These are phyloP conservation scores for Delphinapterus leucas DNA, from an alignment of 2,113 vertebrate genomes.

Conservation along the genomic window DNA sequence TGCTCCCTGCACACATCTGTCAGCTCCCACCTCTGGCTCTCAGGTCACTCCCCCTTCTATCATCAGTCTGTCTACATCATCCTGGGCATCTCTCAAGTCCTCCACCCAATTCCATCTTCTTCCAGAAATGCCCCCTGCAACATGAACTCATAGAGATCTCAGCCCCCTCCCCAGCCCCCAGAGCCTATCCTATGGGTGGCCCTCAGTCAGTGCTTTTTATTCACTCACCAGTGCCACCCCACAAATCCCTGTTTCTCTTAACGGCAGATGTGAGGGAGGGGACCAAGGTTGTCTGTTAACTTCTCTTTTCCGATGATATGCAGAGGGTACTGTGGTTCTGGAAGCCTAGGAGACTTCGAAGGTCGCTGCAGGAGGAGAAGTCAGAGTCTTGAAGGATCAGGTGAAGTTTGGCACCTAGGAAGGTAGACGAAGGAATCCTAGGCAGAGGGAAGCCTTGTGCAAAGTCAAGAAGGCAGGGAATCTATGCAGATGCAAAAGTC, in stretches of 20 bases:
- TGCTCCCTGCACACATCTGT: fast-evolving
- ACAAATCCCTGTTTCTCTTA: not conserved
- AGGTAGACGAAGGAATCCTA: not conserved
- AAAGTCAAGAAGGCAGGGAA: fast-evolving
- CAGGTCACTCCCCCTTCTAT: fast-evolving
- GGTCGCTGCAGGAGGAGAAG: not conserved
- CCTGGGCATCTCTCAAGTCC: not conserved
- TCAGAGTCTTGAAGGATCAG: not conserved
- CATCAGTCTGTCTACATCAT: not conserved
- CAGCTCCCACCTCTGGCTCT: too few relatives aligned
- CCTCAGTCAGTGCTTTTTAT: not conserved
- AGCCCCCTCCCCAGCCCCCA: not conserved
- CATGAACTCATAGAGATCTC: not conserved
- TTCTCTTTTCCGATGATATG: not conserved
- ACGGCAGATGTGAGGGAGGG: not conserved
- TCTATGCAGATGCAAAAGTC: not conserved
- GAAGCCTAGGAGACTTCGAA: not conserved
- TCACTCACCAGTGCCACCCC: not conserved
- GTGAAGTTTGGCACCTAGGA: not conserved
- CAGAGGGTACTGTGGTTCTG: not conserved
- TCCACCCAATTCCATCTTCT: not conserved
- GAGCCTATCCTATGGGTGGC: fast-evolving
- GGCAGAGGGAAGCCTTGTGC: not conserved
- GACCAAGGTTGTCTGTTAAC: not conserved
- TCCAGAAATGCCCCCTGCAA: not conserved